Evolutionary conservation across 1,140 invertebrate genomes (phyloP).

Genomic region (Ceratosolen fusciceps): DNA sequence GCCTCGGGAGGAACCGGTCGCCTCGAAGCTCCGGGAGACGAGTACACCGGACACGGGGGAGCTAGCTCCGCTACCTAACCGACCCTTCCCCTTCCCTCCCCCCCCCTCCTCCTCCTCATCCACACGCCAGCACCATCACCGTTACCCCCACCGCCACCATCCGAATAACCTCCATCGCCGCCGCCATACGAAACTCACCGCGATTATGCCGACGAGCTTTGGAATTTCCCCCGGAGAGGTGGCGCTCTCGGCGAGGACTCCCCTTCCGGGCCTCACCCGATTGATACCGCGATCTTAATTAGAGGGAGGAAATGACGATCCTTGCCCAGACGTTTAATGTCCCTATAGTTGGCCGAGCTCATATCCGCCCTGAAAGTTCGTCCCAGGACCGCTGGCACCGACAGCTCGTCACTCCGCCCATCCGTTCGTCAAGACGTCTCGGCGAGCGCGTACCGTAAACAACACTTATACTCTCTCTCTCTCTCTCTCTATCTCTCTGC

Average conservation of each 20-base stretch:
- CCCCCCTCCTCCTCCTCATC: no score
- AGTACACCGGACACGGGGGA: no score
- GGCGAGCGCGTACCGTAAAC: neutral
- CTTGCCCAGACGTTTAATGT: constrained; percentile 13
- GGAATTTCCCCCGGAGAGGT: constrained; percentile 18
- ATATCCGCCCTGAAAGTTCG: neutral
- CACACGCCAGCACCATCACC: no score
- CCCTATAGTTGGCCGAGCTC: neutral
- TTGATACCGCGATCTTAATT: constrained; percentile 36
- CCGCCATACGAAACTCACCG: no score
- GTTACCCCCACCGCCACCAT: no score
- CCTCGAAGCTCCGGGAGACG: neutral
- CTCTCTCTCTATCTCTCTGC: neutral
- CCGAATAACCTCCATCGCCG: no score
- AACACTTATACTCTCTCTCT: neutral
- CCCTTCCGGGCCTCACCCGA: neutral
- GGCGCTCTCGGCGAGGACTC: constrained; percentile 31
- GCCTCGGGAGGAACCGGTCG: neutral
- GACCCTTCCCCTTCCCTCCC: no score
- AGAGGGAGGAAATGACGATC: constrained; percentile 43
- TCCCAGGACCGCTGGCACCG: neutral
- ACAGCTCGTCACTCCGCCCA: no score
- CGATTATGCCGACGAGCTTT: neutral
- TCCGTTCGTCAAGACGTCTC: neutral
- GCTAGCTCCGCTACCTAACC: no score